Evolutionary conservation across 2,113 vertebrate species (phyloP).

Genomic region (Passer domesticus): DNA sequence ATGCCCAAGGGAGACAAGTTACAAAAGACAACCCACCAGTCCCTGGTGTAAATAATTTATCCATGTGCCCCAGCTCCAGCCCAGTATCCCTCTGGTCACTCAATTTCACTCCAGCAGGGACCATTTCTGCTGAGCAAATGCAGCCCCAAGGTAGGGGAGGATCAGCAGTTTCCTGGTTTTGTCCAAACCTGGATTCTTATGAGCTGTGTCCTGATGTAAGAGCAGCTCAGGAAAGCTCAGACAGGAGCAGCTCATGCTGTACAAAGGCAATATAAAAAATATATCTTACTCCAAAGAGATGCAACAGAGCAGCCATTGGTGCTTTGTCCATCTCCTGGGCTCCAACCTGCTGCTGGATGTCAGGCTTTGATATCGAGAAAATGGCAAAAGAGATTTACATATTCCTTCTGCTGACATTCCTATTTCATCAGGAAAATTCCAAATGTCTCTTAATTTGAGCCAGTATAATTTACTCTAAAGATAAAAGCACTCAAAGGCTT

Average conservation of each 20-base stretch:
- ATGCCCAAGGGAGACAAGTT: background rate
- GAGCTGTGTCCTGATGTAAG: background rate
- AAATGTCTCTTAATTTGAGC: background rate
- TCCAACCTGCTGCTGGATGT: background rate
- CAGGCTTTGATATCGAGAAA: background rate
- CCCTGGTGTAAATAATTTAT: background rate
- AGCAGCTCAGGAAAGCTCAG: background rate
- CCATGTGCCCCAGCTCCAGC: background rate
- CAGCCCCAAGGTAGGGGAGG: background rate
- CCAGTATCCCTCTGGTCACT: background rate
- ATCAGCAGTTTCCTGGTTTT: background rate
- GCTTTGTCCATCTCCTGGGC: background rate
- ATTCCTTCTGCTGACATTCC: background rate
- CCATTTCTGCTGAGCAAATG: background rate
- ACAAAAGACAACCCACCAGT: background rate
- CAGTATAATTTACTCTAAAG: background rate
- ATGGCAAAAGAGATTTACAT: background rate
- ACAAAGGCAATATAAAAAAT: background rate
- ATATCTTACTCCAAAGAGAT: background rate
- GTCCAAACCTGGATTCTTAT: background rate
- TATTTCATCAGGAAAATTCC: background rate
- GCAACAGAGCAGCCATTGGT: background rate
- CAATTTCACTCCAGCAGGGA: background rate
- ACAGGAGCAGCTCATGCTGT: background rate
- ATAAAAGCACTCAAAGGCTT: background rate